Evolutionary conservation across 2,797 vertebrate species (phyloP).

Genomic region (Bothrops alternatus): DNA sequence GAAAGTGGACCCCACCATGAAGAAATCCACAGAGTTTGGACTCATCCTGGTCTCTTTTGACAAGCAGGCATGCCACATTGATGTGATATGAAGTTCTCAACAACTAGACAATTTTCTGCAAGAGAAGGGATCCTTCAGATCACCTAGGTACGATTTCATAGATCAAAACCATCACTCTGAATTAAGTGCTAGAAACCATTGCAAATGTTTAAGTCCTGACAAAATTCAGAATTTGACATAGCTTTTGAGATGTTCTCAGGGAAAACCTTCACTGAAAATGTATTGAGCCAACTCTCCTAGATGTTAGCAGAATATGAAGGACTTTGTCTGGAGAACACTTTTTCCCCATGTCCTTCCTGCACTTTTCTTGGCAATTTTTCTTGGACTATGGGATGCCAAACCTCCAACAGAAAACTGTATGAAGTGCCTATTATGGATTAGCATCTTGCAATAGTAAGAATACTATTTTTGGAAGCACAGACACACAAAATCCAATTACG

Average conservation of each 20-base stretch:
- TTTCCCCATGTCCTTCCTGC: too few relatives aligned
- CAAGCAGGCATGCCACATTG: neutral
- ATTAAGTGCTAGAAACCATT: neutral
- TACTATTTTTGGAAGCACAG: neutral
- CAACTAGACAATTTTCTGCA: neutral
- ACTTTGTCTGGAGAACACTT: neutral
- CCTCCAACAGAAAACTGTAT: neutral
- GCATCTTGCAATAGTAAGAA: neutral
- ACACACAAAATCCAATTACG: neutral
- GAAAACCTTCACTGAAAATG: neutral
- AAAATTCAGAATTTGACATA: neutral
- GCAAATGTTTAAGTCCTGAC: neutral
- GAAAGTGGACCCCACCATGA: neutral
- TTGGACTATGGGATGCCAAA: too few relatives aligned
- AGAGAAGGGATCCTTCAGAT: neutral
- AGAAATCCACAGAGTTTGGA: neutral
- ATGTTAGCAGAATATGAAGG: neutral
- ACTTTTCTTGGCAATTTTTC: neutral
- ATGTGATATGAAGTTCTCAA: neutral
- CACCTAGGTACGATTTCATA: neutral
- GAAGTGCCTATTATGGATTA: neutral
- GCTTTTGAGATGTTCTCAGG: neutral
- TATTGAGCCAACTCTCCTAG: neutral
- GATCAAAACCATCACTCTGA: neutral
- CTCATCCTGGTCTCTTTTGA: neutral